Percentiles rank a stretch among this genome's conserved stretches.
Conservation (phyloP, 92 coral and sea anemone genomes). For the Porites divaricata region DNA sequence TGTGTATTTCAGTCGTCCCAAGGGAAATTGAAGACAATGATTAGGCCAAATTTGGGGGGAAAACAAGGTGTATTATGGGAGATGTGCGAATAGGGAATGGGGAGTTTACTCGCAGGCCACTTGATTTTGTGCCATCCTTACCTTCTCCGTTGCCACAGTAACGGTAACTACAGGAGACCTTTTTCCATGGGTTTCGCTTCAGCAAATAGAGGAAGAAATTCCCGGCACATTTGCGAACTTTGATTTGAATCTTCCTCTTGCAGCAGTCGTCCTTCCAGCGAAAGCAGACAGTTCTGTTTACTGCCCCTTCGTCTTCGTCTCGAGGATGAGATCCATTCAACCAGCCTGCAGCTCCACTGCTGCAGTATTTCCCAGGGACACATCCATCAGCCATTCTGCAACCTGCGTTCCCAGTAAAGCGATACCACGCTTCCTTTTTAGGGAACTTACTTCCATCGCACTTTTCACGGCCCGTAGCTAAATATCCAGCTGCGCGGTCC, state of each 20-base stretch:
- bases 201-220: slow-evolving; percentile 15
- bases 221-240: slow-evolving; percentile 32
- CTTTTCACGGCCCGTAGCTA: background rate
- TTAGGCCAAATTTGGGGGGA: too few species aligned
- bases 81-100: too few species aligned
- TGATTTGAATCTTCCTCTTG: slow-evolving; percentile 15
- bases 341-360: slow-evolving; percentile 36
- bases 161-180: slow-evolving; percentile 26
- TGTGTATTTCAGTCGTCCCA: too few species aligned
- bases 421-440: slow-evolving; percentile 32
- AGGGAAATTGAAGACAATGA: too few species aligned
- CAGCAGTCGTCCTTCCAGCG: slow-evolving; percentile 40
- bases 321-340: slow-evolving; percentile 24
- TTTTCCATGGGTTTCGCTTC: slow-evolving; percentile 18
- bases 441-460: background rate
- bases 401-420: slow-evolving; percentile 39
- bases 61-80: too few species aligned
- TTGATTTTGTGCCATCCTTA: background rate
- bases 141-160: slow-evolving; percentile 49
- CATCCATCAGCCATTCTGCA: slow-evolving; percentile 25
- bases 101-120: background rate
- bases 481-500: slow-evolving; percentile 28
- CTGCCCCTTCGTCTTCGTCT: slow-evolving; percentile 16
- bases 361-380: slow-evolving; percentile 28
- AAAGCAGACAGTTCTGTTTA: slow-evolving; percentile 39